Evolutionary conservation across 2,797 vertebrate species (phyloP), one percentile per base, ranked within the genome.

Genomic region (Premnoplex brunnescens): DNA sequence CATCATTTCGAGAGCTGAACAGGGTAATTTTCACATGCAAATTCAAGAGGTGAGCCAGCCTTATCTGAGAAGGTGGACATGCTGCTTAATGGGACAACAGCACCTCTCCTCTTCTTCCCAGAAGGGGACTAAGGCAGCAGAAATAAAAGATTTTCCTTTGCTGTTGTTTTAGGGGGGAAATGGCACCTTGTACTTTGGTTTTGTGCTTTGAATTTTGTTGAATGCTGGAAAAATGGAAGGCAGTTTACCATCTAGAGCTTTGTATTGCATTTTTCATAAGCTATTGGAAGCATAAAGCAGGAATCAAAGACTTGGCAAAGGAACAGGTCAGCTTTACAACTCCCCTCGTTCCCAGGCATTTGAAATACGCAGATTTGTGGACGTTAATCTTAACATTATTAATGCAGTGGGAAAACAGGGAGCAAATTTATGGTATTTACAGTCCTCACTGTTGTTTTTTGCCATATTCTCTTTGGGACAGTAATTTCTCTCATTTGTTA

Each of bases 11-110:
- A 95, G 93, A 93, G 88, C 90, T 85, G 41, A 82, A 87, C 93
- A 95, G 96, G 94, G 96, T 94, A 97, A 97, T 97, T 97, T 97
- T 96, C 97, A 96, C 97, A 95, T 97, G 97, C 96, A 97, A 96
- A 97, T 97, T 86, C 87, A 60, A 34, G 66, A 92, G 43, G 85
- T 1, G 0, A 93, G 84, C 51, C 37, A 89, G 94, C 94, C 95
- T 96, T 94, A 96, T 80, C 86, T 86, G 94, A 82, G 66, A n/a
- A 5, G 43, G 48, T 71, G 91, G 89, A 85, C 36, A 11, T 8
- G 39, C 76, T 94, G 43, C 78, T 93, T 92, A 91, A 92, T 94
- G 89, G 96, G 81, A 91, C 86, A 89, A 23, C 23, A 66, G 76
- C 77, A 80, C 52, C 81, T 79, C 75, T 82, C 46, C 82, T 85